Evolutionary conservation across 2,888 invertebrate species (phyloP).

Genomic region (Acronicta psi): DNA sequence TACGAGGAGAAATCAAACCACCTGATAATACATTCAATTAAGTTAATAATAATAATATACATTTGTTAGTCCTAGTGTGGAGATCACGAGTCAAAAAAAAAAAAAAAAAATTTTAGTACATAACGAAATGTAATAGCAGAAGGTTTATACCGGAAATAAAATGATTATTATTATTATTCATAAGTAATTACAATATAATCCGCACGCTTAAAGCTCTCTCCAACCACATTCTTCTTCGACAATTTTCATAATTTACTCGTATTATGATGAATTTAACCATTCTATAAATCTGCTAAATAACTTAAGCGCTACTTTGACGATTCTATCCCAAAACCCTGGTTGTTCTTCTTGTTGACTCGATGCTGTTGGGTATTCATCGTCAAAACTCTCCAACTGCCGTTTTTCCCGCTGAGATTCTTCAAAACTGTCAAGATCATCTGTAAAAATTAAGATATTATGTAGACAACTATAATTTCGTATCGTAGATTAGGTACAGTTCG

Average conservation of each 20-base stretch:
- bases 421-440: conserved; percentile 55
- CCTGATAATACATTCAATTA: too few relatives aligned
- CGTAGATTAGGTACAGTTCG: too few relatives aligned
- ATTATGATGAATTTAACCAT: conserved; percentile 79
- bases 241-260: background rate
- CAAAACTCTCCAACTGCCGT: conserved; percentile 79
- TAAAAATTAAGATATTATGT: conserved; percentile 1
- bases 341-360: conserved; percentile 73
- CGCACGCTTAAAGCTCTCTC: background rate
- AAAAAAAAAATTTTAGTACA: too few relatives aligned
- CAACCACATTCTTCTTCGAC: background rate
- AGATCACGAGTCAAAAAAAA: too few relatives aligned
- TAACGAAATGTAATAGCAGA: too few relatives aligned
- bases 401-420: conserved; percentile 59
- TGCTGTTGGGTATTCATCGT: conserved; percentile 72
- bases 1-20: too few relatives aligned
- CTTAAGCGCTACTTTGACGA: conserved; percentile 82
- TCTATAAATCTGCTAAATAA: conserved; percentile 81
- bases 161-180: too few relatives aligned
- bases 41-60: too few relatives aligned
- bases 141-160: too few relatives aligned
- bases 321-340: conserved; percentile 82
- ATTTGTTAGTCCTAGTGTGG: too few relatives aligned
- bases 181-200: conserved; percentile 8
- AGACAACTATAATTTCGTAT: too few relatives aligned